Evolutionary conservation across 1,140 invertebrate genomes (phyloP).

Genomic region (Cydia pomonella): DNA sequence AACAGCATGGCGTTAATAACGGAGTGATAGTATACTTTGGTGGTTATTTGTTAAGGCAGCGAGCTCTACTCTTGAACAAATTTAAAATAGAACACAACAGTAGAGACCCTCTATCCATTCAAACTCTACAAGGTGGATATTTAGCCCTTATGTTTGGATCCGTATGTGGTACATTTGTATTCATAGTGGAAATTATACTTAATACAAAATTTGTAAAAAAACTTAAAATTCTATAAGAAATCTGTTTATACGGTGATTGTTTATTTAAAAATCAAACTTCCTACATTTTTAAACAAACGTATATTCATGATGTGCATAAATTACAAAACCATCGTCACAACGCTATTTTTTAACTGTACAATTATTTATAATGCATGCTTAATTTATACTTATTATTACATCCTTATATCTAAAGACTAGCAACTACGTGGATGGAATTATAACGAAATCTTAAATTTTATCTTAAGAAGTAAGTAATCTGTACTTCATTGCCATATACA

Average conservation of each 20-base stretch:
- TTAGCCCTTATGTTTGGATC: slow-evolving; percentile 68
- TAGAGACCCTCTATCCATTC: slow-evolving; percentile 67
- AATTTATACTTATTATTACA: slow-evolving; percentile 10
- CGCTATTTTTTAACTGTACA: slow-evolving; percentile 15
- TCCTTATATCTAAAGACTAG: slow-evolving; percentile 23
- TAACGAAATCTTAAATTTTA: neutral
- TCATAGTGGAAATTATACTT: slow-evolving; percentile 53
- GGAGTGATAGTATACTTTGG: slow-evolving; percentile 54
- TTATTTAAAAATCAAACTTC: slow-evolving; percentile 24
- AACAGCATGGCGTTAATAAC: slow-evolving; percentile 69
- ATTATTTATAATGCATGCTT: neutral
- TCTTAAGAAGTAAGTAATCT: neutral
- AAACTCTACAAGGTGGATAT: slow-evolving; percentile 79
- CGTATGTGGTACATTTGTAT: slow-evolving; percentile 47
- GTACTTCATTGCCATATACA: neutral
- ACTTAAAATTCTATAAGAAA: neutral
- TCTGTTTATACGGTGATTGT: neutral
- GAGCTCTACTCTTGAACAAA: slow-evolving; percentile 41
- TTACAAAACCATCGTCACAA: slow-evolving; percentile 21
- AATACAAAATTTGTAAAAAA: slow-evolving; percentile 37
- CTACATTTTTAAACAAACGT: neutral
- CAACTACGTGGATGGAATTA: slow-evolving; percentile 12
- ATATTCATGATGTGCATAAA: slow-evolving; percentile 13
- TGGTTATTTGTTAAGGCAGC: slow-evolving; percentile 42
- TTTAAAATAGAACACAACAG: slow-evolving; percentile 38